A percentile compares a stretch with the other conserved stretches of the same genome.
Evolutionary conservation across 1,140 invertebrate genomes (phyloP).

Genomic region (Adelges cooleyi): DNA sequence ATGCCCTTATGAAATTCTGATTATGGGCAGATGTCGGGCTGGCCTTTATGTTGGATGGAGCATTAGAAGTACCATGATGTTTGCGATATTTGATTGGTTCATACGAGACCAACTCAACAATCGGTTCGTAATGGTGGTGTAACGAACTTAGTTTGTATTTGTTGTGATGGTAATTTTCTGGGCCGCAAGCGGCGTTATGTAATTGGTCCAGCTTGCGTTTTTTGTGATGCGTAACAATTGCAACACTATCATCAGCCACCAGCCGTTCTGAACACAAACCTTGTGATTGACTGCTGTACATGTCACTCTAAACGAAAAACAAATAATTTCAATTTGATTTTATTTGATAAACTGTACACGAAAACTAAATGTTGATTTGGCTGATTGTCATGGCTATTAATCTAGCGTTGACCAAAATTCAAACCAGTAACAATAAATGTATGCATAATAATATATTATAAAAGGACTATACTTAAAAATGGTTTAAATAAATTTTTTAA

Average conservation of each 20-base stretch:
- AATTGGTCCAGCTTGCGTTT: conserved; percentile 32
- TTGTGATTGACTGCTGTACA: conserved; percentile 27
- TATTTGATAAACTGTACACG: no score
- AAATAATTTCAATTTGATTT: not conserved
- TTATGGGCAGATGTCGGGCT: conserved; percentile 28
- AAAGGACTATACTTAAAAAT: no score
- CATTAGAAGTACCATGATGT: conserved; percentile 24
- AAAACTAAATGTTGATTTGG: no score
- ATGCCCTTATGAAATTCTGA: conserved; percentile 54
- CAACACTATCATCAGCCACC: conserved; percentile 23
- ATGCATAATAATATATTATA: no score
- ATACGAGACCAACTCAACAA: conserved; percentile 24
- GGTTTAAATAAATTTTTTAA: no score
- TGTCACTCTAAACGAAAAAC: conserved; percentile 14
- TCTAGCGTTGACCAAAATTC: no score
- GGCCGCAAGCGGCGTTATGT: conserved; percentile 23
- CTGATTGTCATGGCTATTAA: no score
- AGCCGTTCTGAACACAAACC: conserved; percentile 25
- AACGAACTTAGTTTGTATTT: conserved; percentile 25
- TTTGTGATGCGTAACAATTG: conserved; percentile 30
- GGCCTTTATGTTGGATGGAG: conserved; percentile 26
- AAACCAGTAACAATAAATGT: no score
- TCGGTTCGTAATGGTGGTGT: conserved; percentile 12
- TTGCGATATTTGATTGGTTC: conserved; percentile 24
- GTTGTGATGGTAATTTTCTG: conserved; percentile 14